Conservation (phyloP, 1,140 invertebrate genomes). For the Oppia nitens region DNA sequence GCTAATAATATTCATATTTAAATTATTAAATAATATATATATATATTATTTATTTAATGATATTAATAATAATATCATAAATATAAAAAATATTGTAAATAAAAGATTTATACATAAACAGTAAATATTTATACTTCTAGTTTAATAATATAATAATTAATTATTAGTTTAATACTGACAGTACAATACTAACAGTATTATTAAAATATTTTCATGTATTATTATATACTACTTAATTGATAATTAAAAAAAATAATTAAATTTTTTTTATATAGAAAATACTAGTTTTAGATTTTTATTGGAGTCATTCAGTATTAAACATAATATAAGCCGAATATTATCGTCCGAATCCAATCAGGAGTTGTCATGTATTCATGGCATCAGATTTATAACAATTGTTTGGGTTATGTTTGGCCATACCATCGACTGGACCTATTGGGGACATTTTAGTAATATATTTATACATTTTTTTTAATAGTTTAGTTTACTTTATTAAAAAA, state of each 20-base stretch:
- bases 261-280: not conserved
- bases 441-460: not conserved
- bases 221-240: too few relatives aligned
- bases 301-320: not conserved
- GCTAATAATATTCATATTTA: too few relatives aligned
- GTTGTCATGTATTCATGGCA: constrained; percentile 1
- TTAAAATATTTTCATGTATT: too few relatives aligned
- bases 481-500: not conserved
- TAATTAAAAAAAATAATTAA: too few relatives aligned
- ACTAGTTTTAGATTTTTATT: not conserved
- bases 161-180: not conserved
- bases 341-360: not conserved
- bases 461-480: not conserved
- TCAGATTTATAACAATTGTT: not conserved
- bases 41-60: too few relatives aligned
- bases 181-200: not conserved
- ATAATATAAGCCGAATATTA: not conserved
- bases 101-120: not conserved
- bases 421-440: constrained; percentile 1
- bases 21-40: too few relatives aligned
- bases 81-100: not conserved
- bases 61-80: too few relatives aligned
- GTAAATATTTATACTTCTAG: not conserved
- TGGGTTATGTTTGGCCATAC: constrained; percentile 6
- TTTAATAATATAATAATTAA: not conserved